Evolutionary conservation across 2,797 vertebrate species (phyloP), one percentile per base, ranked within the genome.

Genomic region (Ptychadena robeensis): DNA sequence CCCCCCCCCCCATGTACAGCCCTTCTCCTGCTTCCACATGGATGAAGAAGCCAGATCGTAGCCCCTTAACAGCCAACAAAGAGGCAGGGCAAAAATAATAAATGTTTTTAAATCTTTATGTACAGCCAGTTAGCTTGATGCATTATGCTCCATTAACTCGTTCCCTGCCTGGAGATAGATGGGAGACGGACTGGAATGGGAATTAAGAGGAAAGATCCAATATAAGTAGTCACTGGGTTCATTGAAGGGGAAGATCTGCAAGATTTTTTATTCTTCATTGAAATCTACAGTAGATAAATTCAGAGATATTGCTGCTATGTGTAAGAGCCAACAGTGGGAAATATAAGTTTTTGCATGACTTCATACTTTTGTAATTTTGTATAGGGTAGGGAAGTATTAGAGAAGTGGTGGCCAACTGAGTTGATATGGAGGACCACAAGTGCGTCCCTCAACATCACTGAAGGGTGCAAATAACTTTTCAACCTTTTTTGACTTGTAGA

Each of bases 71-170:
- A 32, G 69, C 32, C 32, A 64, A 72, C 35, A 31, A n/a, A 73
- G 48, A 53, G 75, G 66, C 48, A 44, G 22, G 31, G 59, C 59
- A 79, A 65, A 65, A 73, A 73, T 31, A 68, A 71, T 48, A 32
- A 73, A 28, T 59, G 70, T n/a, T 32, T 81, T 32, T 64, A 30
- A 37, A 15, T 53, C 59, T 79, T 57, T 73, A 35, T 67, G 53
- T 73, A 79, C 38, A 79, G 32, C 69, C 70, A 67, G 61, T 73
- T 73, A 73, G 38, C 44, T 53, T 27, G 25, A 44, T 18, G 34
- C 37, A 65, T 79, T 73, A 78, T 28, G 27, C 76, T 83, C 75
- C 82, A 79, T 79, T 83, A 83, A 83, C 82, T 44, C 61, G 30
- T 79, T 53, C 48, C 63, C 63, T 73, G 63, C 69, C 71, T 69